Percentiles rank a stretch among this genome's conserved stretches.
Conservation (phyloP, 2,888 invertebrate genomes). For the Oscheius sp. region DNA sequence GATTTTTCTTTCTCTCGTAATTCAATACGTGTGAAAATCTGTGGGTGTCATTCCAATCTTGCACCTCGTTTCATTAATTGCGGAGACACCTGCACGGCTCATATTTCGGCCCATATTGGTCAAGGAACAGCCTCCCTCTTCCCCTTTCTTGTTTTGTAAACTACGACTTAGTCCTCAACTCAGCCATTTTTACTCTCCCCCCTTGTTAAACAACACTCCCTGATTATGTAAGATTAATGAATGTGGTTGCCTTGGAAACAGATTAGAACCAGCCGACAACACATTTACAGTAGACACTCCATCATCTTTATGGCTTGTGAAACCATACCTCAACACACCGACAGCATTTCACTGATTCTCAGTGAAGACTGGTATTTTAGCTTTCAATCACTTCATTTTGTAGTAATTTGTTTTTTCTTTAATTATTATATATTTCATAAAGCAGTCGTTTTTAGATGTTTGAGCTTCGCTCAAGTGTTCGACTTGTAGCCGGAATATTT, state of each 20-base stretch:
- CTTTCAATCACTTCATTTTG: background rate
- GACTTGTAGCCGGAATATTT: constrained; percentile 25
- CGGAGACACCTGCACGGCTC: constrained; percentile 1
- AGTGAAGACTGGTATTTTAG: too few relatives aligned
- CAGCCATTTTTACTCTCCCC: too few relatives aligned
- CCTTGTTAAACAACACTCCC: background rate
- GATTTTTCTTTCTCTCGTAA: background rate
- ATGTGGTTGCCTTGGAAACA: background rate
- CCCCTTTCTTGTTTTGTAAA: constrained; percentile 12
- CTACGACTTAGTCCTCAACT: too few relatives aligned
- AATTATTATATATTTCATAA: background rate
- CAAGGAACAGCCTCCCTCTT: background rate
- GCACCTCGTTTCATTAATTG: constrained; percentile 21
- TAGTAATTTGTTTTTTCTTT: too few relatives aligned
- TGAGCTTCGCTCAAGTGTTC: constrained; percentile 26
- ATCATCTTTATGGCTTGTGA: too few relatives aligned
- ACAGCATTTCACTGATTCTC: too few relatives aligned
- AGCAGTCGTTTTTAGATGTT: constrained; percentile 7
- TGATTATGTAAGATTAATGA: too few relatives aligned
- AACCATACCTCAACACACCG: too few relatives aligned
- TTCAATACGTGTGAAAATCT: constrained; percentile 14
- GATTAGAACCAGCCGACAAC: background rate
- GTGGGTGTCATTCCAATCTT: constrained; percentile 10
- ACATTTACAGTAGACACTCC: too few relatives aligned
- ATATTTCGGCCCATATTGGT: constrained; percentile 12